These are phyloP conservation scores for Typhlichthys subterraneus DNA, from an alignment of 2,797 vertebrate genomes.

Conservation along the genomic window DNA sequence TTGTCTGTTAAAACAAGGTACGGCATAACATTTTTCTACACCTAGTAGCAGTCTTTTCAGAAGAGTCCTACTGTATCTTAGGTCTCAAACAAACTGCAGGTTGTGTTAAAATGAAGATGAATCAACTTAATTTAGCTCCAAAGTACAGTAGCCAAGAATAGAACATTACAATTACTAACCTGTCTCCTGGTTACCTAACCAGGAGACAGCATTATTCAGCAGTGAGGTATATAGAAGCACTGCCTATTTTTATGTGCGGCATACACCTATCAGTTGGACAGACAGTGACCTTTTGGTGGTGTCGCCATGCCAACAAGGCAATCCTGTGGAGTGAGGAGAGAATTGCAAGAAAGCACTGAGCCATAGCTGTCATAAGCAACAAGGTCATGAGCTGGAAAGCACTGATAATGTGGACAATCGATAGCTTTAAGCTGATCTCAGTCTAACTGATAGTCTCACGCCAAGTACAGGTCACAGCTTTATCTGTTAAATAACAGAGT, in stretches of 20 bases:
- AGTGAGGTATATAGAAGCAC: neutral
- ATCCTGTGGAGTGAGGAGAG: slow-evolving; percentile 15
- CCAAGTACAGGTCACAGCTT: slow-evolving; percentile 10
- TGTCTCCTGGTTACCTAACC: neutral
- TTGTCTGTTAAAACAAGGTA: no score
- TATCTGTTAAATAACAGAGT: neutral
- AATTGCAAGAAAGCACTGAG: slow-evolving; percentile 14
- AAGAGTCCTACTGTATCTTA: neutral
- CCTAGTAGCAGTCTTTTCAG: neutral
- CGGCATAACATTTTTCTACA: no score
- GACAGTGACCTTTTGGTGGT: slow-evolving; percentile 35
- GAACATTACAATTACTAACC: neutral
- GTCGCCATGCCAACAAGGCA: slow-evolving; percentile 20
- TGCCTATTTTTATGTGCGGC: slow-evolving; percentile 1
- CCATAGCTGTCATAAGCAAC: slow-evolving; percentile 13
- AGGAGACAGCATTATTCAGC: neutral
- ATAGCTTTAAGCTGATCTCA: neutral
- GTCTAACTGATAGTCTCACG: neutral
- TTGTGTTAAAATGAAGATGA: neutral
- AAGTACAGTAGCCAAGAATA: neutral
- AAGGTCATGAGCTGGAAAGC: slow-evolving; percentile 17
- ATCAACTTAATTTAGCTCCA: neutral
- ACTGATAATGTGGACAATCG: slow-evolving; percentile 28
- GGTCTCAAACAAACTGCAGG: neutral
- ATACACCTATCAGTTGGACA: slow-evolving; percentile 12